These are phyloP conservation scores for Drosophila fungiperda DNA, from an alignment of 2,888 invertebrate genomes.

Conservation along the genomic window DNA sequence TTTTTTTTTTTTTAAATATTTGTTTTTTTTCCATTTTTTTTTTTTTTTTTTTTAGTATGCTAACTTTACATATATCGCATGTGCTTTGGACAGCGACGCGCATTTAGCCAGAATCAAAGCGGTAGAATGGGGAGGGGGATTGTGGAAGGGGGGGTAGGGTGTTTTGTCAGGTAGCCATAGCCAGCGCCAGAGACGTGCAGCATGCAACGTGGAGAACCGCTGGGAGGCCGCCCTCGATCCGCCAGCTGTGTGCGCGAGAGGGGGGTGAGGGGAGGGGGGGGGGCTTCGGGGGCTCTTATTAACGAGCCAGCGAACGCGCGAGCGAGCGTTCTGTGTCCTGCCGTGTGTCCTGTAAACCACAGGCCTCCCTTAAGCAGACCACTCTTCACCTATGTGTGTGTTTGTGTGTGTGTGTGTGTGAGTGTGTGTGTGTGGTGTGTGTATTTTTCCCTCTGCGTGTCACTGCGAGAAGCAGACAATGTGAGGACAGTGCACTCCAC, in stretches of 20 bases:
- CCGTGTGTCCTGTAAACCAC: conserved; percentile 40
- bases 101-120: conserved; percentile 68
- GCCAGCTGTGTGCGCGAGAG: conserved; percentile 7
- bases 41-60: conserved; percentile 4
- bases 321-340: conserved; percentile 63
- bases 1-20: conserved; percentile 9
- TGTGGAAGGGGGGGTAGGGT: neutral
- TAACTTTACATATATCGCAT: conserved; percentile 51
- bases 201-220: conserved; percentile 20
- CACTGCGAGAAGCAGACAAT: conserved; percentile 64
- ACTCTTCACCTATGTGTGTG: conserved; percentile 16
- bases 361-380: neutral
- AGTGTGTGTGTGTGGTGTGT: conserved; percentile 25
- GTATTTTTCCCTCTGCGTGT: conserved; percentile 18
- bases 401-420: conserved; percentile 11
- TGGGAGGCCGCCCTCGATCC: conserved; percentile 18
- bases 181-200: conserved; percentile 16
- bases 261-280: neutral
- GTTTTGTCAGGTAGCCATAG: conserved; percentile 31
- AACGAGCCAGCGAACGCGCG: conserved; percentile 74
- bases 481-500: conserved; percentile 76
- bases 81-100: conserved; percentile 73
- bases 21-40: conserved; percentile 10
- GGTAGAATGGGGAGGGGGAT: conserved; percentile 1
- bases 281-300: conserved; percentile 72